phyloP scores from a whole-genome alignment of 2,888 invertebrate genomes.

The Thymelicus acteon region DNA sequence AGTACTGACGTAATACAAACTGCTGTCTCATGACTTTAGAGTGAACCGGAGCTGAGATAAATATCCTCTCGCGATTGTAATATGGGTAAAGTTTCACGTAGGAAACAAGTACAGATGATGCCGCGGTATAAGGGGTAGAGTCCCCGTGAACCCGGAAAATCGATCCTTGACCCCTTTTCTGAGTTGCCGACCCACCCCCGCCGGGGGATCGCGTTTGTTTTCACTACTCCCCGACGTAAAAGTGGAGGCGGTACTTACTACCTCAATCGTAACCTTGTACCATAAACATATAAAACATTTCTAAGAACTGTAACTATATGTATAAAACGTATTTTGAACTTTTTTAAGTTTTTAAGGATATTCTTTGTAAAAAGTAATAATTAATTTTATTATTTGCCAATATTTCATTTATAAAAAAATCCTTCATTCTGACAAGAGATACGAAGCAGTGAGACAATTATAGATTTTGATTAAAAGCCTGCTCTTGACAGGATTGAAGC shows the following conservation, averaged over 20 bases:
- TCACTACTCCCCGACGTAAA: slow-evolving; percentile 35
- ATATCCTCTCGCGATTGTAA: slow-evolving; percentile 22
- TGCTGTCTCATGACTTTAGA: slow-evolving; percentile 17
- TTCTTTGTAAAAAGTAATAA: no score
- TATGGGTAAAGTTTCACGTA: slow-evolving; percentile 33
- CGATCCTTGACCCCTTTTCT: slow-evolving; percentile 60
- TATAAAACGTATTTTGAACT: no score
- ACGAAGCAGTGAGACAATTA: no score
- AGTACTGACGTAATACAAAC: slow-evolving; percentile 23
- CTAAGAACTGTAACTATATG: no score
- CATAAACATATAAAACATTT: background rate
- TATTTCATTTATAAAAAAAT: no score
- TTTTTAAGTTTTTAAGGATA: no score
- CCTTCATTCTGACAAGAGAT: no score
- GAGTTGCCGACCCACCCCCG: slow-evolving; percentile 46
- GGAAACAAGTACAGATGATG: slow-evolving; percentile 41
- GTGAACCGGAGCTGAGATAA: slow-evolving; percentile 21
- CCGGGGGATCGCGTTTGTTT: slow-evolving; percentile 42
- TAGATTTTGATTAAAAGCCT: no score
- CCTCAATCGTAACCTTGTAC: slow-evolving; percentile 5
- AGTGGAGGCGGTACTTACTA: slow-evolving; percentile 23
- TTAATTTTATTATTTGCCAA: no score
- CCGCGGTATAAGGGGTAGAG: slow-evolving; percentile 42
- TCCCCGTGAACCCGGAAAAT: slow-evolving; percentile 54
- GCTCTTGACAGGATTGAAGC: no score